Evolutionary conservation across 2,888 invertebrate species (phyloP), one percentile per base, ranked within the genome.

Genomic region (Nomada ferruginata): DNA sequence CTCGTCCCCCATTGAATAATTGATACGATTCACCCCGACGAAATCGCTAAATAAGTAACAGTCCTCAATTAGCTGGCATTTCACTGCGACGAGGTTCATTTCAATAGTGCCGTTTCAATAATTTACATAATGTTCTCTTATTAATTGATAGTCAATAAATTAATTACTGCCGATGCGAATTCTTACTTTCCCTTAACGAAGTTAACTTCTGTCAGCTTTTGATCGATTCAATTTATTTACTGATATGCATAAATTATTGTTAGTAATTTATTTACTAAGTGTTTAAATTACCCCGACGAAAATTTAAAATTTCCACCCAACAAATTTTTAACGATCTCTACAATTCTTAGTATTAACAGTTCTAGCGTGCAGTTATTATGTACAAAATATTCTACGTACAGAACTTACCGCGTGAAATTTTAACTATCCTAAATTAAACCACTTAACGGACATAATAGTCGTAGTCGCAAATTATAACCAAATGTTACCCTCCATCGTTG

Each of bases 1-100:
- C 47, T 70, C 50, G 60, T 20, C 36, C 26, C 3, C 9, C 23
- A n/a, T 20, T 63, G 79, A 79, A 79, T 79, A 78, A 79, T 78
- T 71, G 47, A 60, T 53, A 1, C n/a, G 50, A 42, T 23, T 23
- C 18, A 10, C 18, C 47, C 29, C 36, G 64, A 10, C 23, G 10
- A 65, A 79, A 60, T 20, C 55, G 61, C 36, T 55, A 65, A 79
- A 79, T 71, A 61, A 71, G 18, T 20, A 42, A 53, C 20, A 9
- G 47, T 60, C 53, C 55, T 66, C 61, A 42, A 71, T 71, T 71
- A 71, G 55, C 53, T 66, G 55, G 50, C 65, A 53, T 69, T 63
- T 69, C 42, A 52, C 26, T 63, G 47, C 20, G 47, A 60, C 47
- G 7, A 2, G 11, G 50, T 47, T 11, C 36, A 42, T n/a, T 55